phyloP scores from a whole-genome alignment of 2,797 vertebrate genomes.

The Anisognathus igniventris region DNA sequence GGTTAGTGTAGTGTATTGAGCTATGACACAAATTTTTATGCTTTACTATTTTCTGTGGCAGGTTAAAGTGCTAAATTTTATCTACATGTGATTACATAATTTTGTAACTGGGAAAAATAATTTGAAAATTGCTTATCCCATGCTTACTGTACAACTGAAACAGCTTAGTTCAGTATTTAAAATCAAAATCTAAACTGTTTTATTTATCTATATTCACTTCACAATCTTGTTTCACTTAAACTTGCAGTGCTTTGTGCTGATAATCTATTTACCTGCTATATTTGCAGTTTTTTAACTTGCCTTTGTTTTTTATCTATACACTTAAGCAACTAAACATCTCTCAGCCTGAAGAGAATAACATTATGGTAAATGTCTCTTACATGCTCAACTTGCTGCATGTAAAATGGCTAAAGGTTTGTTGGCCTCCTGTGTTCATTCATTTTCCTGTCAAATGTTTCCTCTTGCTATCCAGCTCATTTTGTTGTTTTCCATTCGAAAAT shows the following conservation, averaged over 20 bases:
- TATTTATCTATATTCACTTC: neutral
- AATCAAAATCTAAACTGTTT: neutral
- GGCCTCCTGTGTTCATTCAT: conserved; percentile 78
- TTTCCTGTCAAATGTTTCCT: conserved; percentile 76
- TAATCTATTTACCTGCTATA: conserved; percentile 32
- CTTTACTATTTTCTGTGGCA: neutral
- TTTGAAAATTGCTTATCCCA: neutral
- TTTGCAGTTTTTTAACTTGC: conserved; percentile 68
- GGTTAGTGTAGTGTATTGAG: neutral
- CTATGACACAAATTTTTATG: neutral
- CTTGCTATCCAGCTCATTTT: conserved; percentile 66
- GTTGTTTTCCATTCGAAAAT: neutral
- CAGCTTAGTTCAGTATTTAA: neutral
- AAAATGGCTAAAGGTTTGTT: conserved; percentile 97
- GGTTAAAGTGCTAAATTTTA: neutral
- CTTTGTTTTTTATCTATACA: conserved; percentile 75
- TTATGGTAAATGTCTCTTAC: conserved; percentile 92
- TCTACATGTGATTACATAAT: neutral
- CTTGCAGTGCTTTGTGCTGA: neutral
- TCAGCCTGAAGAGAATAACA: conserved; percentile 85
- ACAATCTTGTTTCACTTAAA: neutral
- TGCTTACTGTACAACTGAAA: neutral
- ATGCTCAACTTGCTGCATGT: conserved; percentile 97
- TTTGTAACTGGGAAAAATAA: neutral
- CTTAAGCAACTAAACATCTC: conserved; percentile 86